These are phyloP conservation scores for Corythoichthys haematopterus DNA, from an alignment of 2,113 vertebrate genomes.

Conservation along the genomic window DNA sequence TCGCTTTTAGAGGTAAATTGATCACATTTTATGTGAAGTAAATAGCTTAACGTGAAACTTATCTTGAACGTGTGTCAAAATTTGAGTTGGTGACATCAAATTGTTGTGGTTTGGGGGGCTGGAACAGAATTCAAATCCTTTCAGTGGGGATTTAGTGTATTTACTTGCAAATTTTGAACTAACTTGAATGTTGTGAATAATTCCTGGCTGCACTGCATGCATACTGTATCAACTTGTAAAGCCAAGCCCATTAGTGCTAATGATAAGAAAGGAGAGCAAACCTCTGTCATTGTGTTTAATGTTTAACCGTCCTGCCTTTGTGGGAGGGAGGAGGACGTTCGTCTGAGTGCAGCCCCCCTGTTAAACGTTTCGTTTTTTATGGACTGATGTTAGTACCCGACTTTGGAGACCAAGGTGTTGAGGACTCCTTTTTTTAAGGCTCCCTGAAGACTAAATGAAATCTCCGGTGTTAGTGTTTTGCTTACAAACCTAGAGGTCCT, in stretches of 20 bases:
- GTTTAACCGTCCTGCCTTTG: constrained; percentile 59
- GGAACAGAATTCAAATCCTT: too few relatives aligned
- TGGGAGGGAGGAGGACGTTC: constrained; percentile 46
- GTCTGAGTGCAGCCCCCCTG: constrained; percentile 4
- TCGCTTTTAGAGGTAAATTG: too few relatives aligned
- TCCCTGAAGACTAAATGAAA: not conserved
- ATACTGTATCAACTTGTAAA: not conserved
- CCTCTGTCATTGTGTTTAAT: constrained; percentile 53
- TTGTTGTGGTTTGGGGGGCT: too few relatives aligned
- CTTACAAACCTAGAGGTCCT: not conserved
- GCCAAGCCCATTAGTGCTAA: constrained; percentile 9
- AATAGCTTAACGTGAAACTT: too few relatives aligned
- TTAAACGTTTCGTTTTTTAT: constrained; percentile 14
- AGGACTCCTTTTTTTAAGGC: not conserved
- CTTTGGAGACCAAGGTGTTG: not conserved
- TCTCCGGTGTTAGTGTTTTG: not conserved
- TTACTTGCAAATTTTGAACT: not conserved
- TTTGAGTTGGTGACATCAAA: too few relatives aligned
- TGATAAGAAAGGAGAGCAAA: constrained; percentile 41
- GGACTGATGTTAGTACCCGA: not conserved
- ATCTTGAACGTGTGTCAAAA: too few relatives aligned
- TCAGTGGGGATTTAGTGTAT: too few relatives aligned
- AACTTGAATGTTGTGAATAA: not conserved
- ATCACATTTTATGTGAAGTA: too few relatives aligned
- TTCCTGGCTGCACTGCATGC: not conserved